phyloP scores from a whole-genome alignment of 2,797 vertebrate species.

The Tenualosa thibaudeaui region DNA sequence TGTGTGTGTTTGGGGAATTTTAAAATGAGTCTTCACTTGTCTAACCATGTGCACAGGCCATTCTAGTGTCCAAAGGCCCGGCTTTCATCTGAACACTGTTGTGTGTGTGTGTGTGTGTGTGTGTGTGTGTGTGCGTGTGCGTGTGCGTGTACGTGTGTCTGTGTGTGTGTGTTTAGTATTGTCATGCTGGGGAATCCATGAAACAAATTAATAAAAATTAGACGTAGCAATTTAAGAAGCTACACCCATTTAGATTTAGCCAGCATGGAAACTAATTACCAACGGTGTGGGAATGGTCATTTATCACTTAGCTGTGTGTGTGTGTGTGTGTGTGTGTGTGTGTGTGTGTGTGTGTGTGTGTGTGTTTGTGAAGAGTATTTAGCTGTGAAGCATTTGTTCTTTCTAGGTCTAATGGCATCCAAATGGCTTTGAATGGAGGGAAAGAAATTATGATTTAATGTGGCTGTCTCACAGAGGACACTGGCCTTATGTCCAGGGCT shows the following conservation, averaged over 20 bases:
- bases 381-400: not conserved
- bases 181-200: not conserved
- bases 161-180: not conserved
- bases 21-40: too few species aligned
- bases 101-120: too few species aligned
- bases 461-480: too few species aligned
- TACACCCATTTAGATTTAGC: not conserved
- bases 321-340: not conserved
- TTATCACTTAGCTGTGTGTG: not conserved
- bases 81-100: too few species aligned
- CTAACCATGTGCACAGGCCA: too few species aligned
- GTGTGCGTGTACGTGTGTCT: too few species aligned
- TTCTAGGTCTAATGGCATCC: not conserved
- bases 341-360: too few species aligned
- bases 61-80: too few species aligned
- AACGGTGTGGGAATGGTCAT: not conserved
- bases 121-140: too few species aligned
- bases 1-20: not conserved
- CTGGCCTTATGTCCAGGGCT: conserved; percentile 31
- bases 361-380: not conserved
- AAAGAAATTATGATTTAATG: not conserved
- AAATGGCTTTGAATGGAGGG: not conserved
- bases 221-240: not conserved
- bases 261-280: not conserved
- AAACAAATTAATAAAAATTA: not conserved